phyloP scores from a whole-genome alignment of 1,140 invertebrate species.

The Oncopeltus fasciatus region DNA sequence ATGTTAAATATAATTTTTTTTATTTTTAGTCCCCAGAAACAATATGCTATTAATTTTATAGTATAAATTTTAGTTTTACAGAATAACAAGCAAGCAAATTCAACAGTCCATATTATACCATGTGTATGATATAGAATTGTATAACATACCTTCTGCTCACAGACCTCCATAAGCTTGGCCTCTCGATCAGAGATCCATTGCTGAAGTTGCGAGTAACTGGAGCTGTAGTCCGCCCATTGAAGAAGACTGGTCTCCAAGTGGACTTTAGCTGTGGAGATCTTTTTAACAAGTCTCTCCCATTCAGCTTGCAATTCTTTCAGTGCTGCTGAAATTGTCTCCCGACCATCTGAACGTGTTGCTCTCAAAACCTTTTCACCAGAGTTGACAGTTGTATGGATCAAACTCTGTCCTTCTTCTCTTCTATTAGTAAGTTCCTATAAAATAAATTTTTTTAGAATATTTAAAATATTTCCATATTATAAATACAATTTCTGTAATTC shows the following conservation, averaged over 20 bases:
- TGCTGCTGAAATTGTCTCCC: slow-evolving; percentile 72
- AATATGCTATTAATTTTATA: no score
- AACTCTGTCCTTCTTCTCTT: slow-evolving; percentile 79
- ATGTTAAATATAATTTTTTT: no score
- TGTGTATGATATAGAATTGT: no score
- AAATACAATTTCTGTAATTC: no score
- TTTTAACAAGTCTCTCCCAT: slow-evolving; percentile 82
- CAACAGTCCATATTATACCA: no score
- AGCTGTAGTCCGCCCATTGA: slow-evolving; percentile 91
- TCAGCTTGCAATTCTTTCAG: slow-evolving; percentile 82
- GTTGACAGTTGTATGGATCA: slow-evolving; percentile 78
- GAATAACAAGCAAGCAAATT: background rate
- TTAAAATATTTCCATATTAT: no score
- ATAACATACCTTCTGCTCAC: slow-evolving; percentile 51
- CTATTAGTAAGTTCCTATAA: slow-evolving; percentile 56
- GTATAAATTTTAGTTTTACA: background rate
- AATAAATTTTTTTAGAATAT: background rate
- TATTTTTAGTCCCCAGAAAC: no score
- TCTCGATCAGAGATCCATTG: slow-evolving; percentile 93
- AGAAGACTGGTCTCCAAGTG: slow-evolving; percentile 79
- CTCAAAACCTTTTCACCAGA: slow-evolving; percentile 82
- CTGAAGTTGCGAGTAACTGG: slow-evolving; percentile 75
- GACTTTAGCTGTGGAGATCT: slow-evolving; percentile 83
- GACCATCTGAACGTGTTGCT: slow-evolving; percentile 75
- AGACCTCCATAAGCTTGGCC: slow-evolving; percentile 83